Conservation (phyloP, 2,888 invertebrate genomes). For the Aelia acuminata region DNA sequence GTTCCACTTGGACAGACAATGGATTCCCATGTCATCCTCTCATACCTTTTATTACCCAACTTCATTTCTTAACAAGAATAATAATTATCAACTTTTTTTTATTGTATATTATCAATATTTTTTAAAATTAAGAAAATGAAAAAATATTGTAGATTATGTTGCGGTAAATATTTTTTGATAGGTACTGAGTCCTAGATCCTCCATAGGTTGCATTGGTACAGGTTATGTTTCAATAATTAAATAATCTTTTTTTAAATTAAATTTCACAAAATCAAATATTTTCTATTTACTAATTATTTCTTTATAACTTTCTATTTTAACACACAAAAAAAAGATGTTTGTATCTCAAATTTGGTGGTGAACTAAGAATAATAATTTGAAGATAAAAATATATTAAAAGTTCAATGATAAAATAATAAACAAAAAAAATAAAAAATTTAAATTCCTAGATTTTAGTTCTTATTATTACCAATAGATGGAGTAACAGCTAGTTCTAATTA, state of each 20-base stretch:
- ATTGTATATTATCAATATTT: neutral
- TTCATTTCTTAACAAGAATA: neutral
- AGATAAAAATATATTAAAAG: neutral
- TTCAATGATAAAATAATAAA: neutral
- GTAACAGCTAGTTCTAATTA: neutral
- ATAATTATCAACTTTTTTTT: neutral
- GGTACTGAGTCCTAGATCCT: too few relatives aligned
- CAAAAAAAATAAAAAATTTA: neutral
- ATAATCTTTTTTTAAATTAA: too few relatives aligned
- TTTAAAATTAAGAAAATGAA: neutral
- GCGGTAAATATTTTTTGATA: too few relatives aligned
- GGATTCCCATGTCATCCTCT: neutral
- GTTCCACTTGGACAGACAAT: constrained; percentile 3
- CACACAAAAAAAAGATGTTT: too few relatives aligned
- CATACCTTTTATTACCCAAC: neutral
- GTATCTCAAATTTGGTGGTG: too few relatives aligned
- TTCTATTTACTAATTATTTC: too few relatives aligned
- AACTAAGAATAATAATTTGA: neutral
- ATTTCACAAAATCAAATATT: too few relatives aligned
- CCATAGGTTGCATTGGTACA: too few relatives aligned
- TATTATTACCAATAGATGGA: neutral
- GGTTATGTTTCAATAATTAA: too few relatives aligned
- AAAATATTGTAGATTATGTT: too few relatives aligned
- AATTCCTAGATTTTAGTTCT: neutral
- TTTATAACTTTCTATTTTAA: neutral